Percentiles rank a stretch among this genome's conserved stretches.
Evolutionary conservation across 2,113 vertebrate species (phyloP).

Genomic region (Chlorodrepanis virens): DNA sequence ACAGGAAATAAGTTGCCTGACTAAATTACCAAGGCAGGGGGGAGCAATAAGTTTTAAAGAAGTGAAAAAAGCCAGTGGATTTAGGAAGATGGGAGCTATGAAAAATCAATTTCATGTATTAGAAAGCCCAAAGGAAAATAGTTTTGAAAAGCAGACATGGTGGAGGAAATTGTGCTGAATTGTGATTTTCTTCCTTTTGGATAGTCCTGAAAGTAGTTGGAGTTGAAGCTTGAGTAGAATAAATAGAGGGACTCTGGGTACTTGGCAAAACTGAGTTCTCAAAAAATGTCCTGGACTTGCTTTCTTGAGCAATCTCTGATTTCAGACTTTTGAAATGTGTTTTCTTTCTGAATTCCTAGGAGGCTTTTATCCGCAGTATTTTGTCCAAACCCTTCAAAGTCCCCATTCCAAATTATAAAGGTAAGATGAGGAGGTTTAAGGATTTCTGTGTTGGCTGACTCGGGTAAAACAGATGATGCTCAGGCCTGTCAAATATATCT

Average conservation of each 20-base stretch:
- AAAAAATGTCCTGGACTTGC: background rate
- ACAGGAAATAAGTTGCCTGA: background rate
- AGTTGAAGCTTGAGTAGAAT: background rate
- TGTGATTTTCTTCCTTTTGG: background rate
- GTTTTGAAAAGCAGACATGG: background rate
- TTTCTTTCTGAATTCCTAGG: conserved; percentile 75
- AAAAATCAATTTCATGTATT: background rate
- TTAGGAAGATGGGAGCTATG: background rate
- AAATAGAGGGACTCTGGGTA: background rate
- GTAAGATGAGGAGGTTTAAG: conserved; percentile 70
- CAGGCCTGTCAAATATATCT: background rate
- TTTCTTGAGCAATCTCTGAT: background rate
- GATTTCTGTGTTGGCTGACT: background rate
- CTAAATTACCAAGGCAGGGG: background rate
- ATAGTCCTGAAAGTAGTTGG: background rate
- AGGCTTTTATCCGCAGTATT: conserved; percentile 93
- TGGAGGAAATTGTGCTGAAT: background rate
- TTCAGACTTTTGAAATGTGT: background rate
- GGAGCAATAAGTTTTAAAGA: background rate
- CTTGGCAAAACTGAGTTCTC: background rate
- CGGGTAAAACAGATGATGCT: background rate
- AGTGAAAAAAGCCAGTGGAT: background rate
- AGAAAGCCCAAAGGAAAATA: background rate
- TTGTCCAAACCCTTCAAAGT: conserved; percentile 96
- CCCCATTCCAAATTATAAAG: conserved; percentile 94